Evolutionary conservation across 1,140 invertebrate genomes (phyloP).

Genomic region (Pseudobourletiella spinata): DNA sequence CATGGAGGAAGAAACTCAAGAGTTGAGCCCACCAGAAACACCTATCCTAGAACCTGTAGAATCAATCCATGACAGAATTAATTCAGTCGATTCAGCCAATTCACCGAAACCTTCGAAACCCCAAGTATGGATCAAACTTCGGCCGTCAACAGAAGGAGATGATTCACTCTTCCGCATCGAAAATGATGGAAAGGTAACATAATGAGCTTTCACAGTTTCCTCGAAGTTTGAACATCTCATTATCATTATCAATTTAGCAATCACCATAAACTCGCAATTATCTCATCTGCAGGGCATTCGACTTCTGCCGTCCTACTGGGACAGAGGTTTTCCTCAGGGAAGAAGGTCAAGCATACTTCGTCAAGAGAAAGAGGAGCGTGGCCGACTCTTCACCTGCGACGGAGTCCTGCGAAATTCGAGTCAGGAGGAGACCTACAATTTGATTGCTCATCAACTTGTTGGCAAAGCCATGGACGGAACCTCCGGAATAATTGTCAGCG

Average conservation of each 20-base stretch:
- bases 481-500: constrained; percentile 18
- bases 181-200: no score
- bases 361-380: neutral
- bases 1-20: no score
- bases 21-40: no score
- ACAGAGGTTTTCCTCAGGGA: neutral
- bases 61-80: no score
- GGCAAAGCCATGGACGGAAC: constrained; percentile 20
- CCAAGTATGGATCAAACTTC: constrained; percentile 15
- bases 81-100: no score
- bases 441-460: constrained; percentile 15
- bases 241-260: neutral
- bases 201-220: no score
- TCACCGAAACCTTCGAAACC: no score
- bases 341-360: neutral
- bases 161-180: no score
- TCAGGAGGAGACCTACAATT: constrained; percentile 16
- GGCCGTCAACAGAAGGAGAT: no score
- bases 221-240: neutral
- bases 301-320: neutral
- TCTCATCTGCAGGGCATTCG: neutral
- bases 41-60: no score
- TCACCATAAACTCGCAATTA: no score
- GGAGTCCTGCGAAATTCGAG: constrained; percentile 13
- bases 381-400: constrained; percentile 1